Conservation (phyloP, 2,113 vertebrate species). For the Tursiops truncatus region DNA sequence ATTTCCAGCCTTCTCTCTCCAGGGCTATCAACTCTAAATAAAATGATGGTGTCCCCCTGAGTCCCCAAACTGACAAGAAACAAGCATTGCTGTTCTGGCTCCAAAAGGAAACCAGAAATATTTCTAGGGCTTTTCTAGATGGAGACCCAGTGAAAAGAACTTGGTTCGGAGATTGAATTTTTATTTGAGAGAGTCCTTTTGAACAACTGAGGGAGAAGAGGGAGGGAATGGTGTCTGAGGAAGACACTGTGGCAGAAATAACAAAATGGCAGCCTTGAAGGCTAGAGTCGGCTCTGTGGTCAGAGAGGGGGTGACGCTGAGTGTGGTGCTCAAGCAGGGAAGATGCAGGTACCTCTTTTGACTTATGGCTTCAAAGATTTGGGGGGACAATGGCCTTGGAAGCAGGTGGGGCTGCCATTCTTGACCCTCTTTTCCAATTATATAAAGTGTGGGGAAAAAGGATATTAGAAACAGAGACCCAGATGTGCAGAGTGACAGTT, state of each 20-base stretch:
- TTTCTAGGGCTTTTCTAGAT: conserved; percentile 3
- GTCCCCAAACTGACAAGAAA: not conserved
- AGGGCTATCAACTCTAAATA: not conserved
- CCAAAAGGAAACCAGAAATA: not conserved
- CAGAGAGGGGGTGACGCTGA: not conserved
- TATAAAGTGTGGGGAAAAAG: conserved; percentile 43
- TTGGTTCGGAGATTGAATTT: conserved; percentile 24
- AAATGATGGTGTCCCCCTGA: not conserved
- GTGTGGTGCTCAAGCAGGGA: not conserved
- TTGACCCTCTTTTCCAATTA: conserved; percentile 72
- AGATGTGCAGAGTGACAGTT: conserved; percentile 69
- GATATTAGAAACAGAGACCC: conserved; percentile 70
- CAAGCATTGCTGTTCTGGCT: not conserved
- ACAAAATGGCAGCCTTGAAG: not conserved
- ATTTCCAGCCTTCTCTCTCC: not conserved
- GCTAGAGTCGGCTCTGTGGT: not conserved
- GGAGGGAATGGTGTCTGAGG: not conserved
- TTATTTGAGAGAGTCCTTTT: conserved; percentile 25
- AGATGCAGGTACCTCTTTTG: not conserved
- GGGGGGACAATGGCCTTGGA: not conserved
- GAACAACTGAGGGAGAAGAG: not conserved
- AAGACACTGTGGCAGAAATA: not conserved
- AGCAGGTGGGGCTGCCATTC: conserved; percentile 51
- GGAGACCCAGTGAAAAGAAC: not conserved
- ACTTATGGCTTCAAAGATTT: conserved; percentile 32